These are phyloP conservation scores for Dromiciops gliroides DNA, from an alignment of 2,113 vertebrate genomes.

Conservation along the genomic window DNA sequence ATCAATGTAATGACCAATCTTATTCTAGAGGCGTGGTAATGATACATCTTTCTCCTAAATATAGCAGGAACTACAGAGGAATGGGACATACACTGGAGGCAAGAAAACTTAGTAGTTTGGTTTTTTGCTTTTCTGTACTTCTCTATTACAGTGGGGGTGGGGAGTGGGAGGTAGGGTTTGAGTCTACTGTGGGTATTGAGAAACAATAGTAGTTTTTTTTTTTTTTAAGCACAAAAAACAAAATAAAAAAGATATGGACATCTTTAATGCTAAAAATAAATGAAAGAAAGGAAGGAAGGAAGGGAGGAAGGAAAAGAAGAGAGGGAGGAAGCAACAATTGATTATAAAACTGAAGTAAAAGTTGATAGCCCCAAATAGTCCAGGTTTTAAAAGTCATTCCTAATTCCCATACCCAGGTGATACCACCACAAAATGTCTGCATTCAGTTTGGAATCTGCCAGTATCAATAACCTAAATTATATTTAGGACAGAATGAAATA, in stretches of 20 bases:
- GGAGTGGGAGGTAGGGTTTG: neutral
- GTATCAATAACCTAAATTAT: slow-evolving; percentile 13
- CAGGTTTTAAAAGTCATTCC: neutral
- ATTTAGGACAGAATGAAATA: too few species aligned
- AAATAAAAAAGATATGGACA: neutral
- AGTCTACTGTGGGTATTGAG: neutral
- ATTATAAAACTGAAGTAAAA: too few species aligned
- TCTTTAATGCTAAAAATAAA: neutral
- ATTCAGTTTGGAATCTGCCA: slow-evolving; percentile 24
- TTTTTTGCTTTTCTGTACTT: neutral
- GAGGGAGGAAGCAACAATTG: too few species aligned
- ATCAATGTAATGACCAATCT: neutral
- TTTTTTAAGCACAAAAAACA: neutral
- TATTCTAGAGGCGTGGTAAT: neutral
- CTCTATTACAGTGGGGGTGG: neutral
- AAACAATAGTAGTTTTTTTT: neutral
- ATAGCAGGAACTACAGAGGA: neutral
- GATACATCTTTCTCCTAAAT: neutral
- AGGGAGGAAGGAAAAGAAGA: too few species aligned
- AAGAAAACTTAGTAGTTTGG: neutral
- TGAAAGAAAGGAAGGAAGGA: too few species aligned
- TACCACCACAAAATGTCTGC: slow-evolving; percentile 40
- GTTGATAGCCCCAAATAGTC: neutral
- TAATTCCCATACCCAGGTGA: neutral
- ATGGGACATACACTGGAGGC: accelerated